Conservation (phyloP, 2,888 invertebrate genomes). For the Mythimna pallens region DNA sequence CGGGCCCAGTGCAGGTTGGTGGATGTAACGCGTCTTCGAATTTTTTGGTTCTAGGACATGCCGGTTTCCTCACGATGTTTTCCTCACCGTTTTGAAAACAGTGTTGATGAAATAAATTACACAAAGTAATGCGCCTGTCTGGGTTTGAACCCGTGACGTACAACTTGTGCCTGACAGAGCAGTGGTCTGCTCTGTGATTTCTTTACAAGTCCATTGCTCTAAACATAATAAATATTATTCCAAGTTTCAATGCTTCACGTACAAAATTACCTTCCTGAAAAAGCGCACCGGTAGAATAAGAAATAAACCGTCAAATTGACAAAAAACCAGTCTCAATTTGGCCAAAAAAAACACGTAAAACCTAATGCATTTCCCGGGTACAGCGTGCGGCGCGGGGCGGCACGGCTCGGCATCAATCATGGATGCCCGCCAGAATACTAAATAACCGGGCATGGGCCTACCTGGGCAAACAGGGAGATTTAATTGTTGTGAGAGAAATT, state of each 20-base stretch:
- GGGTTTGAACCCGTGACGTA: too few relatives aligned
- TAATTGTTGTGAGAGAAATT: conserved; percentile 40
- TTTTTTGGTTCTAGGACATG: too few relatives aligned
- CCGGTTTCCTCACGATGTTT: too few relatives aligned
- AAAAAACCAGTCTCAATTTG: conserved; percentile 42
- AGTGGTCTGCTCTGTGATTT: too few relatives aligned
- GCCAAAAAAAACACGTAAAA: conserved; percentile 41
- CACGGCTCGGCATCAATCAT: conserved; percentile 57
- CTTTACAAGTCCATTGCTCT: background rate
- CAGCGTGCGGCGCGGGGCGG: conserved; percentile 2
- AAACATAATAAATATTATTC: conserved; percentile 2
- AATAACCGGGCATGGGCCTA: conserved; percentile 53
- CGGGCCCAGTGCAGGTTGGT: too few relatives aligned
- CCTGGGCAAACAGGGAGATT: conserved; percentile 41
- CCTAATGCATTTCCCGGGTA: conserved; percentile 65
- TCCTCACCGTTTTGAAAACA: too few relatives aligned
- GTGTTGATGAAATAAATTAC: too few relatives aligned
- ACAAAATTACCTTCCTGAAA: conserved; percentile 14
- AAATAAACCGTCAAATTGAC: conserved; percentile 35
- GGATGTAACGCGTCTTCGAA: too few relatives aligned
- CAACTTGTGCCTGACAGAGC: too few relatives aligned
- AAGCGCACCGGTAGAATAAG: conserved; percentile 29
- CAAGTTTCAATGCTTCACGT: conserved; percentile 21
- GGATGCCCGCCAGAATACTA: conserved; percentile 59
- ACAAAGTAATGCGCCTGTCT: too few relatives aligned